A percentile compares a stretch with the other conserved stretches of the same genome.
phyloP scores from a whole-genome alignment of 2,797 vertebrate species.

The Aeoliscus strigatus region DNA sequence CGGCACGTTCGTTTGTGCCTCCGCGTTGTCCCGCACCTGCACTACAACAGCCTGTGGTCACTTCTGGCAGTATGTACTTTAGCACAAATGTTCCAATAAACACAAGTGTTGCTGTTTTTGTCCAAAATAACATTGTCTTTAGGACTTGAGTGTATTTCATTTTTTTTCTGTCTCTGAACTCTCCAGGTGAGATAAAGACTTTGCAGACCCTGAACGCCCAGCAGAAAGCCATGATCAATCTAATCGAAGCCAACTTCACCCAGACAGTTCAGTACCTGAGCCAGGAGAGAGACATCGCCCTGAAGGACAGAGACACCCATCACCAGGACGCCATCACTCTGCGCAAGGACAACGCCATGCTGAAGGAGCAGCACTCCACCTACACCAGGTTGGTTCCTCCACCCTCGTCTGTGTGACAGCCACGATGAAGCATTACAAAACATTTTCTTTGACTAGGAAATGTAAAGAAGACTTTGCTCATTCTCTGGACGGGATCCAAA shows the following conservation, averaged over 20 bases:
- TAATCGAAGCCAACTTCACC: constrained; percentile 70
- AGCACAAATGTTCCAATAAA: no score
- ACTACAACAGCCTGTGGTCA: background rate
- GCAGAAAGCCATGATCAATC: constrained; percentile 52
- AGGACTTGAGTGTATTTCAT: no score
- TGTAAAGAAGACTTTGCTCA: constrained; percentile 70
- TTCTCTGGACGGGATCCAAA: constrained; percentile 62
- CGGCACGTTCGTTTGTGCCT: no score
- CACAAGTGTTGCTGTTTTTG: no score
- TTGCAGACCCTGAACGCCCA: constrained; percentile 49
- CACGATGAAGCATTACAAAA: no score
- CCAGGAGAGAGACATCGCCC: constrained; percentile 34
- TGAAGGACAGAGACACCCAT: constrained; percentile 38
- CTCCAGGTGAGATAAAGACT: constrained; percentile 50
- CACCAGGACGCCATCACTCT: constrained; percentile 35
- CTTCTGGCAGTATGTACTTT: constrained; percentile 46
- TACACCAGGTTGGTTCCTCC: constrained; percentile 53
- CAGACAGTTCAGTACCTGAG: constrained; percentile 53
- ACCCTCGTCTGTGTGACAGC: background rate
- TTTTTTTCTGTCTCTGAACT: no score
- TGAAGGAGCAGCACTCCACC: constrained; percentile 52
- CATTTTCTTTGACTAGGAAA: constrained; percentile 49
- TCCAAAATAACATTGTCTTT: background rate
- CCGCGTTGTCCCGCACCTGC: constrained; percentile 11
- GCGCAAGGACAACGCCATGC: constrained; percentile 48